Percentiles rank a stretch among this genome's conserved stretches.
These are phyloP conservation scores for Alloplasta piceator DNA, from an alignment of 2,888 invertebrate genomes.

Conservation along the genomic window DNA sequence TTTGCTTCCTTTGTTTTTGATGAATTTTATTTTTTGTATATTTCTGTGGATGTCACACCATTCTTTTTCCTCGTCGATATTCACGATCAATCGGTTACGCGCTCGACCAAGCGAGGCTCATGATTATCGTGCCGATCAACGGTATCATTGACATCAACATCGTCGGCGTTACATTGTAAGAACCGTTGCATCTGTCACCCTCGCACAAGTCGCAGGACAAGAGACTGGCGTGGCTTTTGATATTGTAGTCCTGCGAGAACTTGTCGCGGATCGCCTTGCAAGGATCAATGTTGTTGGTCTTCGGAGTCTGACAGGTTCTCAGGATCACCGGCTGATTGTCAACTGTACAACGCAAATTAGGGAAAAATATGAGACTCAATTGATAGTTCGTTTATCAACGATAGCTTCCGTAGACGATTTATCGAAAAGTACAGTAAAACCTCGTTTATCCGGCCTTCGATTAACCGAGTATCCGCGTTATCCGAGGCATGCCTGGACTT, in stretches of 20 bases:
- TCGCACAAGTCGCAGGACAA: slow-evolving; percentile 74
- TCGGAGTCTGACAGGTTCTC: slow-evolving; percentile 76
- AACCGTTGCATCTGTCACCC: slow-evolving; percentile 75
- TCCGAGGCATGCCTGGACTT: no score
- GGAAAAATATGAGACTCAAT: no score
- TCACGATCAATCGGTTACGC: slow-evolving; percentile 71
- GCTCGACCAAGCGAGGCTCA: slow-evolving; percentile 65
- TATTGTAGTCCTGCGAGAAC: slow-evolving; percentile 20
- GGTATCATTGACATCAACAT: slow-evolving; percentile 68
- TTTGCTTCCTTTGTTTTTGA: not conserved
- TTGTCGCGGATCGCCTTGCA: slow-evolving; percentile 71
- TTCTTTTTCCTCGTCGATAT: slow-evolving; percentile 7
- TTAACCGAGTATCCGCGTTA: no score
- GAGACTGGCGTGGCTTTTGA: slow-evolving; percentile 45
- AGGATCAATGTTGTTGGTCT: slow-evolving; percentile 73
- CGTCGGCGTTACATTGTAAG: slow-evolving; percentile 65
- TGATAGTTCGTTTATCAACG: no score
- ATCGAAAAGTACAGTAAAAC: no score
- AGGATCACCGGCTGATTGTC: slow-evolving; percentile 66
- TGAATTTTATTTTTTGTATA: not conserved
- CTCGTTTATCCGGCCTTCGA: no score
- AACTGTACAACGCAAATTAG: slow-evolving; percentile 53
- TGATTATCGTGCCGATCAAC: slow-evolving; percentile 66
- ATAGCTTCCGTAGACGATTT: no score
- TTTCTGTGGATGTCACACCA: slow-evolving; percentile 30